phyloP scores from a whole-genome alignment of 2,797 vertebrate species.

The Melanotaenia maccullochi region DNA sequence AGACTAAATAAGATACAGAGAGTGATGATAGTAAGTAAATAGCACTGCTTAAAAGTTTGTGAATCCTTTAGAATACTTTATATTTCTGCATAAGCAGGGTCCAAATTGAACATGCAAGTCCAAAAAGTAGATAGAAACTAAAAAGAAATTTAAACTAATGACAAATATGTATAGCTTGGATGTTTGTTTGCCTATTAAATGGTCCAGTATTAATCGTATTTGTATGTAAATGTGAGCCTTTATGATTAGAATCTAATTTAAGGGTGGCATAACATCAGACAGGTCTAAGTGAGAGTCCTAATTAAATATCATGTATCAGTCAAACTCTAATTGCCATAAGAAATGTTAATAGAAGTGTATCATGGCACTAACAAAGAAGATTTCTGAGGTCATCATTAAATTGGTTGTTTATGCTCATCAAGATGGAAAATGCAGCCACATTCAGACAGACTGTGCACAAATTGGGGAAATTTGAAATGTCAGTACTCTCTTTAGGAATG shows the following conservation, averaged over 20 bases:
- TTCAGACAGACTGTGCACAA: background rate
- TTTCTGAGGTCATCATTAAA: background rate
- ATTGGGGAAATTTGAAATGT: too few relatives aligned
- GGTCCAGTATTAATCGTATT: background rate
- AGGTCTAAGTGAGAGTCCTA: background rate
- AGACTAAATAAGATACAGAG: background rate
- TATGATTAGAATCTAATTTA: background rate
- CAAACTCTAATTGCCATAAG: background rate
- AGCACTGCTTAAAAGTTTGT: background rate
- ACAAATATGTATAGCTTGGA: background rate
- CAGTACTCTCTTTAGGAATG: too few relatives aligned
- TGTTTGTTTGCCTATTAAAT: background rate
- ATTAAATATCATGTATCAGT: background rate
- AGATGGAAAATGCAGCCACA: background rate
- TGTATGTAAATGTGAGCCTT: background rate
- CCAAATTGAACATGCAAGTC: background rate
- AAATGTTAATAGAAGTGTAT: background rate
- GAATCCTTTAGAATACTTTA: background rate
- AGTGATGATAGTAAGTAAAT: background rate
- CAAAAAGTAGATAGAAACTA: background rate
- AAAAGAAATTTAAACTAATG: background rate
- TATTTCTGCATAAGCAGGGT: background rate
- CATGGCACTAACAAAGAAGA: background rate
- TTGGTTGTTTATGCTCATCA: background rate
- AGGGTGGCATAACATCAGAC: background rate